Base-by-base conservation (phyloP, 1,140 invertebrate species). In the Rhopalosiphum padi region DNA sequence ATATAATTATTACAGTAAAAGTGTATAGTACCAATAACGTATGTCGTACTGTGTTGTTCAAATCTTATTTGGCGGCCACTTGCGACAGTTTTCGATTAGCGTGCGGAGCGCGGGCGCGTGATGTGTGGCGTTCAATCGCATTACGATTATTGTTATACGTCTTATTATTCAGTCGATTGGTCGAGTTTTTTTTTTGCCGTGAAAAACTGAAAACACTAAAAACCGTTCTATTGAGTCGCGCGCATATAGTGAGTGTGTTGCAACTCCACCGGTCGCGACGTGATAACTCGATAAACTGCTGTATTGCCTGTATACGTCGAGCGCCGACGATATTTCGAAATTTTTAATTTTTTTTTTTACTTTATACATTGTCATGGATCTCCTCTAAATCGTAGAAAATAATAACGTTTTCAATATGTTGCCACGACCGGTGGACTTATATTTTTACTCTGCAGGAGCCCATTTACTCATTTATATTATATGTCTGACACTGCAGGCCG, bases 1-100 rank as follows among this genome's bases (percentile, higher is more conserved):
- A 35, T 82, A 37, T 82, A 35, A 77, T 11, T 41, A 85, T 85
- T 85, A 15, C 9, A 37, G 22, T 35, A 23, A 37, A 83, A 37
- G 6, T 37, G 21, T 37, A 22, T 37, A 35, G 2, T 83, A 83
- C 7, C n/a, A 5, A 77, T 77, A 35, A n/a, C 30, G n/a, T 35
- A 6, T 83, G 82, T 83, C 37, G 82, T 46, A 77, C 60, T 4
- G 60, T 23, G 25, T 46, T 86, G n/a, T 46, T 48, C 3, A 43
- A 87, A 87, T 87, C 22, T 15, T n/a, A 87, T 87, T 87, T 87
- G 85, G 85, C 85, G 85, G 85, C 85, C 85, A 43, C 41, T 87
- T 87, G 85, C 85, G 85, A 87, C 85, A 87, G 43, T 87, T 48
- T 87, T 30, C 43, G 5, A 25, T 30, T 48, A 25, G 37, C 23